Conservation (phyloP, 2,113 vertebrate species). For the Diglossa brunneiventris region DNA sequence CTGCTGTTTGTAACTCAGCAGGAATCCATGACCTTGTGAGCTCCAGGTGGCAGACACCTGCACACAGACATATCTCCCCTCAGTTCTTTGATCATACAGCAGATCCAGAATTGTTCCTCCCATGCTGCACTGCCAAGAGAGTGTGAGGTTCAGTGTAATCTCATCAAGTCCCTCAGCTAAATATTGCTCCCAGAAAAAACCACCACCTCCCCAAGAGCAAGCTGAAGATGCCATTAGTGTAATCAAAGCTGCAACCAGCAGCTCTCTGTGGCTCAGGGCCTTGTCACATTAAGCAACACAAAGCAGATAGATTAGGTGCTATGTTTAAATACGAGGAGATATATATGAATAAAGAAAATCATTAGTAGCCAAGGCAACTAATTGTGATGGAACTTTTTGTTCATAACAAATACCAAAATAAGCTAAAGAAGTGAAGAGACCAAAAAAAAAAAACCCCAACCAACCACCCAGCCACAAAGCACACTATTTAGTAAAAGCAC, state of each 20-base stretch:
- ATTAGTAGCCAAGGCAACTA: constrained; percentile 56
- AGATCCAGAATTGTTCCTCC: neutral
- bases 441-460: rapidly evolving
- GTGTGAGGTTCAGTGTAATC: neutral
- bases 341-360: neutral
- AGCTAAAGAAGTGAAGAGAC: neutral
- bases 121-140: neutral
- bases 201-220: neutral
- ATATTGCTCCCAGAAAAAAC: neutral
- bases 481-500: neutral
- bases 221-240: neutral
- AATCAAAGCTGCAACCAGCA: neutral
- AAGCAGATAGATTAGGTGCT: constrained; percentile 10
- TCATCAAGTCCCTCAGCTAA: neutral
- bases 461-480: neutral
- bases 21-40: neutral
- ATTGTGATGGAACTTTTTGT: constrained; percentile 14
- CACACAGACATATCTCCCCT: neutral
- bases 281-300: neutral
- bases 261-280: neutral
- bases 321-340: constrained; percentile 7
- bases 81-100: neutral
- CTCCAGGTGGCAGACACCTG: neutral
- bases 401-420: constrained; percentile 21
- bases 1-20: neutral